Evolutionary conservation across 2,888 invertebrate species (phyloP), one percentile per base, ranked within the genome.

Genomic region (Nephrotoma guestfalica): DNA sequence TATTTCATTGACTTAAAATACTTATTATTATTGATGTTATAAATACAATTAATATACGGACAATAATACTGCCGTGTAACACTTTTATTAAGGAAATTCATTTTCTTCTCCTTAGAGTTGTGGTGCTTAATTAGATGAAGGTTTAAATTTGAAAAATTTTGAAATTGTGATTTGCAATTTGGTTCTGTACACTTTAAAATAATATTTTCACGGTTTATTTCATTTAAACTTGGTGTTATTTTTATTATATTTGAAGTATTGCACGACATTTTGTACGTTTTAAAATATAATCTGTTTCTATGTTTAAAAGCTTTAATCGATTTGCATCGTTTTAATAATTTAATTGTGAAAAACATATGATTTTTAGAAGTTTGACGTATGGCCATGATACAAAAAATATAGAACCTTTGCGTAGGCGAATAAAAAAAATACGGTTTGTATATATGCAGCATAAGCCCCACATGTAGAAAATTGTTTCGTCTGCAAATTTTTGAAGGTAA

Each of bases 111-210:
- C 11, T 30, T 71, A 18, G 71, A 71, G 9, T 71, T 71, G 88
- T 95, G 95, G 0, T 91, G 91, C 88, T 93, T 94, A 0, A 91
- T 89, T 4, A 95, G 88, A 88, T 96, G 95, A 87, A 93, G 90
- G 87, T 92, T 92, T 42, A 93, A 90, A 88, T 93, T 93, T 9
- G 93, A 92, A 41, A 91, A 90, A 87, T 93, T 93, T 40, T 90
- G 91, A 88, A 94, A 94, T 2, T 91, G 89, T 41, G 91, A 91
- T 0, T 89, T 88, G 87, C 93, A 93, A 42, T 91, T 91, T 5
- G 90, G 88, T 88, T 92, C 92, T 0, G 92, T 88, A 87, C 92
- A 92, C 0, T 86, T 85, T 1, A 90, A 87, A 42, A 11, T 71
- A 71, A 71, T 30, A 71, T 71, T 71, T 71, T 71, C 71, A 71